Percentiles rank a stretch among this genome's conserved stretches.
phyloP scores from a whole-genome alignment of 35 echinoderm and acorn worm species.

The Lytechinus pictus region DNA sequence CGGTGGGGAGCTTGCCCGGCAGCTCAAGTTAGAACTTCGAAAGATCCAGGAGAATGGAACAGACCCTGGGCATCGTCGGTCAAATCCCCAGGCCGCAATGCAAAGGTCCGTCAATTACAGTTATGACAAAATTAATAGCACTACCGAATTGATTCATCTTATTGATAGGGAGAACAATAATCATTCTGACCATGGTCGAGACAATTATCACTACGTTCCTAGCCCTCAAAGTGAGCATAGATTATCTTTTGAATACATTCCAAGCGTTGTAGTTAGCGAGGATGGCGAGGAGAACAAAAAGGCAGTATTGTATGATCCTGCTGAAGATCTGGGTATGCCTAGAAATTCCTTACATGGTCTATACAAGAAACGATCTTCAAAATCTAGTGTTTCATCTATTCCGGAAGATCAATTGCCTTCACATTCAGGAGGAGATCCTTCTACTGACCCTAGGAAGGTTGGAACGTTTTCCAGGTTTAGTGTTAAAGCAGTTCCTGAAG shows the following conservation, averaged over 20 bases:
- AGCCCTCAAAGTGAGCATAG: conserved; percentile 7
- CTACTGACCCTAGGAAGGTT: not conserved
- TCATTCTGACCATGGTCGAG: not conserved
- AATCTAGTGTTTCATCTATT: not conserved
- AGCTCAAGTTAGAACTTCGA: conserved; percentile 9
- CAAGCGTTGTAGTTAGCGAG: conserved; percentile 33
- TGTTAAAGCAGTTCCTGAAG: not conserved
- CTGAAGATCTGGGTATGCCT: not conserved
- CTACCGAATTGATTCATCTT: not conserved
- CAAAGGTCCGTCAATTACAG: not conserved
- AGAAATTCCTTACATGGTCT: not conserved
- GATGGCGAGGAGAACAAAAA: conserved; percentile 8
- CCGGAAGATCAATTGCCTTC: not conserved
- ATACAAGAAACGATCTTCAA: not conserved
- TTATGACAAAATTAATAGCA: not conserved
- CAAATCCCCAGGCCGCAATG: not conserved
- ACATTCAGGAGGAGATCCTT: not conserved
- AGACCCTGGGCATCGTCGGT: not conserved
- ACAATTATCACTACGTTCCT: not conserved
- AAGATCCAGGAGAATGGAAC: not conserved
- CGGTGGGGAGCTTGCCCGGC: conserved; percentile 22
- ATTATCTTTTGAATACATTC: not conserved
- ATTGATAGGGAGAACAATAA: not conserved
- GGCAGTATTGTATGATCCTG: not conserved
- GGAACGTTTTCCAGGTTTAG: not conserved